Evolutionary conservation across 2,113 vertebrate genomes (phyloP).

Genomic region (Pluvialis apricaria): DNA sequence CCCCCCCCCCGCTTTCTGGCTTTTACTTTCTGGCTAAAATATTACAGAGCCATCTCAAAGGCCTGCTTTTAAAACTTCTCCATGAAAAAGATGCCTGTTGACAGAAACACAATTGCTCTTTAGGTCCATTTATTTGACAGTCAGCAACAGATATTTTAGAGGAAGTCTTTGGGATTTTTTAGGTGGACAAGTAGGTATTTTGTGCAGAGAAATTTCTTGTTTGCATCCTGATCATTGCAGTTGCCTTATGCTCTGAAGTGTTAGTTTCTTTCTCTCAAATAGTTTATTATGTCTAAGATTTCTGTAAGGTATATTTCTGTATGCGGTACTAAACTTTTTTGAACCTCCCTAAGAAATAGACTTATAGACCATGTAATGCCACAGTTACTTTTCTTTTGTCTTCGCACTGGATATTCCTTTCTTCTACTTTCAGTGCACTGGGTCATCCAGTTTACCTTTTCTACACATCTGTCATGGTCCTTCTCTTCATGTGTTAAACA

Average conservation of each 20-base stretch:
- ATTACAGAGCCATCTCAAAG: neutral
- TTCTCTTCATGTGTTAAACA: neutral
- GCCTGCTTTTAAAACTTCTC: neutral
- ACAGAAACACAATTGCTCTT: neutral
- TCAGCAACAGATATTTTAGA: neutral
- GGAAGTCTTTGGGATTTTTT: neutral
- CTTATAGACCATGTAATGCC: neutral
- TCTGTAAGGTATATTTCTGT: neutral
- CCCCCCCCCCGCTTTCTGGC: accelerated
- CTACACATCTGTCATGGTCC: neutral
- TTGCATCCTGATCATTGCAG: neutral
- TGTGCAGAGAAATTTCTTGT: neutral
- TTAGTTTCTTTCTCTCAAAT: neutral
- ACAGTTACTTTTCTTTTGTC: neutral
- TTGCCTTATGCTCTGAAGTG: neutral
- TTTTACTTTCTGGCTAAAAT: neutral
- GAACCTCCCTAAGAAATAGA: neutral
- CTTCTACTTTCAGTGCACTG: neutral
- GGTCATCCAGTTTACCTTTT: neutral
- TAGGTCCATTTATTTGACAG: neutral
- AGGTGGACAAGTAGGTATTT: neutral
- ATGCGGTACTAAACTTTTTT: neutral
- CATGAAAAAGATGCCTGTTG: neutral
- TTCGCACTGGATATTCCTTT: neutral
- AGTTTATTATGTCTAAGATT: neutral